Evolutionary conservation across 2,888 invertebrate species (phyloP), one percentile per base, ranked within the genome.

Genomic region (Rosalia funebris): DNA sequence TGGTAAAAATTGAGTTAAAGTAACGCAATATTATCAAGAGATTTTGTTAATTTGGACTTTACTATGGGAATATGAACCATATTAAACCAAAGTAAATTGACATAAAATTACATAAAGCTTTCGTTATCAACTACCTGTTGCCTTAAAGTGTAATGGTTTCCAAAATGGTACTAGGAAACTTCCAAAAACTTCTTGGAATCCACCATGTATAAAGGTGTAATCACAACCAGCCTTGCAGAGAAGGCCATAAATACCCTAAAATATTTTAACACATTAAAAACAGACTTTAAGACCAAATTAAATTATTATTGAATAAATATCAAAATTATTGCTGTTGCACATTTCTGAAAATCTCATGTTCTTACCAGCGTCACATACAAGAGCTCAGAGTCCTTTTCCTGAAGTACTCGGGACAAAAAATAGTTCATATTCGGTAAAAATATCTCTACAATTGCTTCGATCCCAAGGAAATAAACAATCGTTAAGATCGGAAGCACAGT

Each of bases 401-500:
- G 52, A 25, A 63, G 54, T 5, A 70, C 36, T 34, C 63, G 60
- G 0, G 54, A 64, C 44, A 78, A 63, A 60, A 79, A 75, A 60
- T 70, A 69, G 4, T 70, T 58, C 34, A 77, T 58, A 64, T 77
- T 72, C 0, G 78, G 77, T 31, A 77, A 14, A 61, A 80, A 73
- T 41, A 79, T 69, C 45, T 70, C 64, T 15, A 52, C 54, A 12
- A 80, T 67, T 1, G 75, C 77, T 52, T 78, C 77, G 36, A 75
- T 56, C 19, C 80, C 80, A 4, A 81, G 63, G 56, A 70, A 72
- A 70, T 79, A 78, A 15, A 76, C 66, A 4, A 75, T 71, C 17
- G 71, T 72, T 14, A 80, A 57, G 12, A 79, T 55, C 1, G 78
- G 69, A n/a, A 79, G 57, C 1, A 73, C 57, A 57, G 68, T 74